These are phyloP conservation scores for Stramonita haemastoma DNA, from an alignment of 2,888 invertebrate genomes.

Conservation along the genomic window DNA sequence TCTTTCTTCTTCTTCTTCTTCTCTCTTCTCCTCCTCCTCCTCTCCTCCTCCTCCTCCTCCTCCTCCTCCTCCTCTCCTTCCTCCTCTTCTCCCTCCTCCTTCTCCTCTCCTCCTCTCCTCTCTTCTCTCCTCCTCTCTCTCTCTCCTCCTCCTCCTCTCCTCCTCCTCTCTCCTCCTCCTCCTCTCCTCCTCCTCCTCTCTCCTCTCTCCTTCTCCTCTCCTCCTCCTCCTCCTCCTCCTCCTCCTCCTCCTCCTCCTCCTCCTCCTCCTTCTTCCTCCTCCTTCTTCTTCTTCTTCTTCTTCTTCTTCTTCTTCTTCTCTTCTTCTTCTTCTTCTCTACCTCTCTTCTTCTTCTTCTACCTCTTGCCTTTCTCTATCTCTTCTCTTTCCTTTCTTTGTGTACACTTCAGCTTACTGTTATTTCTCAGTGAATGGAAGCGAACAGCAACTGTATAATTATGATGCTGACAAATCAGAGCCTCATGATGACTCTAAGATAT, in stretches of 20 bases:
- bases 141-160: neutral
- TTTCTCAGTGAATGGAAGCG: too few species aligned
- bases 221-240: neutral
- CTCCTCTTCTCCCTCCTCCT: neutral
- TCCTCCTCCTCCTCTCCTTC: too few species aligned
- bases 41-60: constrained; percentile 19
- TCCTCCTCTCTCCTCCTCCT: neutral
- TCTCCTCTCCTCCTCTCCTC: neutral
- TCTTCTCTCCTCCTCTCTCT: neutral
- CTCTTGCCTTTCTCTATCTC: neutral
- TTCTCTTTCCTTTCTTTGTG: neutral
- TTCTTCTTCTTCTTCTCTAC: neutral
- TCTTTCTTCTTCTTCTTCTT: neutral
- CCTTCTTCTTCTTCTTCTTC: neutral
- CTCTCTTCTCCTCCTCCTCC: neutral
- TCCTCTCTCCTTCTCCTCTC: neutral
- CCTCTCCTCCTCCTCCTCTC: neutral
- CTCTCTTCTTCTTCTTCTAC: neutral
- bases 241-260: too few species aligned
- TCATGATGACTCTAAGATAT: too few species aligned
- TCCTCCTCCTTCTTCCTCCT: neutral
- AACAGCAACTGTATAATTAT: too few species aligned
- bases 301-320: neutral
- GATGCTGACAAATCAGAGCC: too few species aligned
- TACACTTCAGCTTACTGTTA: neutral